Evolutionary conservation across 2,113 vertebrate species (phyloP), one percentile per base, ranked within the genome.

Genomic region (Tyto alba): DNA sequence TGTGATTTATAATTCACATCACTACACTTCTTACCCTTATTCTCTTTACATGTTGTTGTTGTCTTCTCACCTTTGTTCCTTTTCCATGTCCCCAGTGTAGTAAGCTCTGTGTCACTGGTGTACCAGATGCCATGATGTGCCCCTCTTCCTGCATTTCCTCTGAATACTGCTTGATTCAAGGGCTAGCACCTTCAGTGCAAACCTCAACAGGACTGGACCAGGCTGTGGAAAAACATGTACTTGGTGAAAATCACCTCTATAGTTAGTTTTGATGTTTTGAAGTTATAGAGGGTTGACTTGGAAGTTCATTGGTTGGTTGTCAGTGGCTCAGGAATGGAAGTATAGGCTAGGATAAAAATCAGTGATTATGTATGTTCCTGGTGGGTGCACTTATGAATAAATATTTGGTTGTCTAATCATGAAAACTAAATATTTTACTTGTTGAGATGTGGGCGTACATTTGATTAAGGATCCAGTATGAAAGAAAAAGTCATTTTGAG

Each of bases 381-480:
- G 11, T 79, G 29, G 13, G 2, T 60, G 22, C 10, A 19, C 27
- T 80, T 74, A n/a, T 56, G 34, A 73, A 45, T 79, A 95, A 91
- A 88, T 95, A 75, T 83, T 96, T 91, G 21, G 12, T 47, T 95
- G 62, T 82, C 64, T 84, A 83, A 69, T 89, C 3, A 32, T 81
- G 43, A 88, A 85, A 76, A 41, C 3, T 7, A 89, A 96, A 47
- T 84, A 69, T 83, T 93, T 92, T 52, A 52, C 41, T 68, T 59
- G 17, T 88, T 69, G 26, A 50, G 45, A 41, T 55, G 34, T 45
- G 15, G 34, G 13, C 34, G 43, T n/a, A 43, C 8, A 16, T 89
- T 93, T 94, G 41, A 74, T 56, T 63, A 81, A 76, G 41, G 34
- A 83, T 16, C 2, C 26, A 48, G 60, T 56, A 34, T 50, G 41